These are phyloP conservation scores for Zeugodacus cucurbitae DNA, from an alignment of 1,140 invertebrate species.

Conservation along the genomic window DNA sequence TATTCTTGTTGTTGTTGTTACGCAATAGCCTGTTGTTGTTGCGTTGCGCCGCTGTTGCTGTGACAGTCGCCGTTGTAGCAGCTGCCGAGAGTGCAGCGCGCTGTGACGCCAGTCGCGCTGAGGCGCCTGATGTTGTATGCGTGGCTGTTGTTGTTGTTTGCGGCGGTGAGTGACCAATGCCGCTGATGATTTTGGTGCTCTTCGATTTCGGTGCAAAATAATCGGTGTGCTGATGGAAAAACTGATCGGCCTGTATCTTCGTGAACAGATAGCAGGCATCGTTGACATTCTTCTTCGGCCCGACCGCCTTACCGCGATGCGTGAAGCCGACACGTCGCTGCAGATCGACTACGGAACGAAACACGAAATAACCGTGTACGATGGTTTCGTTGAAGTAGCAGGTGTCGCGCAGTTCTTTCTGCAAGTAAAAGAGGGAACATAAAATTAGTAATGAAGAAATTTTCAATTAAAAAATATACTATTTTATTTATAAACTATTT, in stretches of 20 bases:
- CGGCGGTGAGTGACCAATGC: slow-evolving; percentile 37
- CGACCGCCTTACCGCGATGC: slow-evolving; percentile 63
- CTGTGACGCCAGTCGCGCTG: slow-evolving; percentile 43
- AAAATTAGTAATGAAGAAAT: neutral
- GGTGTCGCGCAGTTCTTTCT: slow-evolving; percentile 64
- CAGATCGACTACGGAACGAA: slow-evolving; percentile 63
- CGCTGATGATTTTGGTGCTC: slow-evolving; percentile 46
- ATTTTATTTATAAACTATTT: neutral
- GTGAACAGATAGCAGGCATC: slow-evolving; percentile 64
- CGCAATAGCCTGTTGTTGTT: slow-evolving; percentile 34
- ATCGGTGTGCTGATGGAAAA: slow-evolving; percentile 61
- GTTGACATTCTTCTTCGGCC: slow-evolving; percentile 62
- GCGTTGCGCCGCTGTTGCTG: slow-evolving; percentile 21
- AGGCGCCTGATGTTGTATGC: slow-evolving; percentile 48
- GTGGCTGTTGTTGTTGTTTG: slow-evolving; percentile 44
- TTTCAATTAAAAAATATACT: neutral
- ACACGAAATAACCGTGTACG: slow-evolving; percentile 65
- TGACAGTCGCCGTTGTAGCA: slow-evolving; percentile 36
- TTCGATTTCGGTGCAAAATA: slow-evolving; percentile 38
- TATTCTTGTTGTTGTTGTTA: slow-evolving; percentile 54
- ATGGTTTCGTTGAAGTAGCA: slow-evolving; percentile 66
- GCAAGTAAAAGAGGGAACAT: slow-evolving; percentile 44
- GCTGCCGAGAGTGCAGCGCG: slow-evolving; percentile 25
- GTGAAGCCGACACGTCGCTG: slow-evolving; percentile 64
- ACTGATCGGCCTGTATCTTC: slow-evolving; percentile 62